Percentiles rank a stretch among this genome's conserved stretches.
phyloP scores from a whole-genome alignment of 2,888 invertebrate genomes.

The Exocentrus adspersus region DNA sequence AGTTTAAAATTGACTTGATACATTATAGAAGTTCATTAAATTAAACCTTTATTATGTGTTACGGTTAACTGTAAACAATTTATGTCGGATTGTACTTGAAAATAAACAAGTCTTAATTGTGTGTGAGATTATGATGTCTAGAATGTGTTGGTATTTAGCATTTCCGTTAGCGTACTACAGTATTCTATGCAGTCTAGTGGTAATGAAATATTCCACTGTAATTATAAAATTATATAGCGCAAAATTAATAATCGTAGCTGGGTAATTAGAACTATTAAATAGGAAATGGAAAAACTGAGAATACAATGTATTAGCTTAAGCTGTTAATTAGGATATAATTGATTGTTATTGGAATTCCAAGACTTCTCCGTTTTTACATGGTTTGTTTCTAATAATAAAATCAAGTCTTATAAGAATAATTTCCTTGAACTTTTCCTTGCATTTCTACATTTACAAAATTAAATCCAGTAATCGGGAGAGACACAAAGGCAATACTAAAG shows the following conservation, averaged over 20 bases:
- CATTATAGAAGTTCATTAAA: neutral
- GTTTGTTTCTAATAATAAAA: too few relatives aligned
- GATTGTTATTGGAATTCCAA: too few relatives aligned
- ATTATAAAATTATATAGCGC: neutral
- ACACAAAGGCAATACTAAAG: too few relatives aligned
- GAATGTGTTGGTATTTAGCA: constrained; percentile 29
- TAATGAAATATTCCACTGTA: neutral
- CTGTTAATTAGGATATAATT: too few relatives aligned
- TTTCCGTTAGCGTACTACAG: constrained; percentile 29
- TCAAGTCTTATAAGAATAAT: too few relatives aligned
- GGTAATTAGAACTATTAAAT: neutral
- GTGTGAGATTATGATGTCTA: constrained; percentile 31
- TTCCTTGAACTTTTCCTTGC: too few relatives aligned
- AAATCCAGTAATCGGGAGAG: too few relatives aligned
- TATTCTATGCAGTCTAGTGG: constrained; percentile 2
- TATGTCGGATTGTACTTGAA: constrained; percentile 15
- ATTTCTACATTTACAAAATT: too few relatives aligned
- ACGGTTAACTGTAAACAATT: constrained; percentile 19
- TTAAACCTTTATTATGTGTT: neutral
- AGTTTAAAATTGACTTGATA: constrained; percentile 23
- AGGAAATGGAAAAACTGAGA: neutral
- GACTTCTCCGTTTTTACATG: too few relatives aligned
- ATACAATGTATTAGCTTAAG: too few relatives aligned
- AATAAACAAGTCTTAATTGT: constrained; percentile 35
- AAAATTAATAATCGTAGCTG: constrained; percentile 14